Base-by-base conservation (phyloP, 1,140 invertebrate species). In the Eumeta japonica region DNA sequence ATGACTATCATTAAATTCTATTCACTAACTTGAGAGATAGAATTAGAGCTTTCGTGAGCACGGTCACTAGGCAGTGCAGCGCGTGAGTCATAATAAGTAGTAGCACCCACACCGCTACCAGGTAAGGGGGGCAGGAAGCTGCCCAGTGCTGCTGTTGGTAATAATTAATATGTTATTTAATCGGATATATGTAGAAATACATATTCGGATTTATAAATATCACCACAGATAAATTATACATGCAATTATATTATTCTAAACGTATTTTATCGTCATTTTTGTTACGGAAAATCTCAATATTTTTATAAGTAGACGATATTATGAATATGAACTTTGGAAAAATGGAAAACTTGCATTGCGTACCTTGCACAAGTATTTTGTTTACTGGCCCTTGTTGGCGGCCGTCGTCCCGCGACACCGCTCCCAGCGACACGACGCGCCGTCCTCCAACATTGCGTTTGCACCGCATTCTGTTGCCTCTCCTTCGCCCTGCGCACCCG, bases 71-170 rank as follows among this genome's bases (percentile, higher is more conserved):
- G 37, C 53, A 54, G 52, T 70, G 65, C 46, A 72, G 50, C 32
- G 43, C 48, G 50, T 68, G 68, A 14, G 65, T 54, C 1, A 61
- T 36, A 43, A 66, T 32, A 46, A 68, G 41, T 40, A 62, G 53
- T 36, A 58, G 10, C 49, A 65, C 55, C 62, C 62, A 73, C 54
- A 59, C 62, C 37, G 52, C 50, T 51, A 70, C 39, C 54, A 68
- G 39, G 50, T 70, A 73, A 32, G 68, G 68, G 43, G 68, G 63
- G 62, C 68, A 73, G 58, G 48, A 59, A 58, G 3, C 58, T 61
- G 42, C 63, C 55, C 47, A 64, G 28, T 9, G 65, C 63, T 35
- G 62, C 67, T 64, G 52, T n/a, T n/a, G n/a, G n/a, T n/a, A n/a
- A n/a, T n/a, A n/a, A n/a, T n/a, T n/a, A n/a, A 31, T 31, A 31